Evolutionary conservation across 2,113 vertebrate genomes (phyloP).

Genomic region (Bujurquina vittata): DNA sequence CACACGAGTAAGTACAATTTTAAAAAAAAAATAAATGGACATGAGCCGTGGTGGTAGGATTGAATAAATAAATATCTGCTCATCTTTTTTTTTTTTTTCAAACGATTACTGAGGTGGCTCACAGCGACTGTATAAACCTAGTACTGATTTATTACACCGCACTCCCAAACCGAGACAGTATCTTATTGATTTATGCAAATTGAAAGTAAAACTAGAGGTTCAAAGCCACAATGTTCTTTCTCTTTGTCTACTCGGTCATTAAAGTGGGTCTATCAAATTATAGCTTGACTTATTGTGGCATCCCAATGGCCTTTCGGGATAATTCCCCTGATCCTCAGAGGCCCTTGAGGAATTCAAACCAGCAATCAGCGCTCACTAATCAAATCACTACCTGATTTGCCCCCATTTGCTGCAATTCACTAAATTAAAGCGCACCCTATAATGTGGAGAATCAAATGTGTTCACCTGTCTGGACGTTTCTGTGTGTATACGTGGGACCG

Average conservation of each 20-base stretch:
- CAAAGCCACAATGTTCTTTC: not conserved
- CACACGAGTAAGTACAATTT: not conserved
- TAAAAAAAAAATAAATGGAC: not conserved
- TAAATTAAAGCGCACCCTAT: constrained; percentile 28
- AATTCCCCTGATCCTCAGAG: constrained; percentile 31
- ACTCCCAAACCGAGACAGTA: not conserved
- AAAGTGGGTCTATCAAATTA: constrained; percentile 43
- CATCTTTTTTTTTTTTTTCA: not conserved
- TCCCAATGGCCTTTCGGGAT: constrained; percentile 48
- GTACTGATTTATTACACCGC: not conserved
- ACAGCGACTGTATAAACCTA: not conserved
- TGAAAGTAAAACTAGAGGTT: constrained; percentile 17
- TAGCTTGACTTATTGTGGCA: constrained; percentile 33
- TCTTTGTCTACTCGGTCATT: constrained; percentile 16
- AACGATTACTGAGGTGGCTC: not conserved
- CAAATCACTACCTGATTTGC: constrained; percentile 38
- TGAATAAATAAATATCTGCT: not conserved
- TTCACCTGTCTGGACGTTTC: not conserved
- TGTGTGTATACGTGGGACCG: not conserved
- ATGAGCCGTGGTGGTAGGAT: not conserved
- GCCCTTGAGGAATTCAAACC: constrained; percentile 43
- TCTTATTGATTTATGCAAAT: constrained; percentile 20
- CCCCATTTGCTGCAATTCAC: constrained; percentile 18
- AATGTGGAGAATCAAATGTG: not conserved
- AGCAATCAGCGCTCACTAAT: constrained; percentile 43